A percentile compares a stretch with the other conserved stretches of the same genome.
phyloP scores from a whole-genome alignment of 2,113 vertebrate species.

The Grallaria varia region DNA sequence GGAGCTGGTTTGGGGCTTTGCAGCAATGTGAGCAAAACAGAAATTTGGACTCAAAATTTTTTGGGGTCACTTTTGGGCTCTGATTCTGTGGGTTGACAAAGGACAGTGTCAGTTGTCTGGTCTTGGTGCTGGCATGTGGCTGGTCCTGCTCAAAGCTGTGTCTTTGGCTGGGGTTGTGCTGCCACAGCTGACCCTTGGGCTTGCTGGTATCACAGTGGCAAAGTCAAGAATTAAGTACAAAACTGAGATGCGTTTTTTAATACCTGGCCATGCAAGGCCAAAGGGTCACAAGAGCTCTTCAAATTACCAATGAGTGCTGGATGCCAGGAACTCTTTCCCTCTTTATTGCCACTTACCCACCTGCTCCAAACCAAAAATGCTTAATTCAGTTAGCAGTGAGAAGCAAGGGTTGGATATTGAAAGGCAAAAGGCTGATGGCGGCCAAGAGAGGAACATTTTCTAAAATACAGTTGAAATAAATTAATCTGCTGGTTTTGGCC shows the following conservation, averaged over 20 bases:
- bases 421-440: too few species aligned
- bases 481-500: not conserved
- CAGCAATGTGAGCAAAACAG: not conserved
- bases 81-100: not conserved
- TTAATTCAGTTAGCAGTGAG: not conserved
- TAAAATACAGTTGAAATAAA: not conserved
- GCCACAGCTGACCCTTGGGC: not conserved
- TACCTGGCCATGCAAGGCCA: not conserved
- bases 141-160: not conserved
- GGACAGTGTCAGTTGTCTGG: not conserved
- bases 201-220: not conserved
- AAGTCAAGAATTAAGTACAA: not conserved
- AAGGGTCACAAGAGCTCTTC: not conserved
- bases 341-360: not conserved
- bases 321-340: not conserved
- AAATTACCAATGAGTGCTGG: rapidly evolving
- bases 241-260: not conserved
- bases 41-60: rapidly evolving
- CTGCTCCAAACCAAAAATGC: not conserved
- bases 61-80: not conserved
- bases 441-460: not conserved
- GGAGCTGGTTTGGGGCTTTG: not conserved
- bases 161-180: not conserved
- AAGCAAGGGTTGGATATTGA: not conserved
- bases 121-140: not conserved